These are phyloP conservation scores for Arctopsyche grandis DNA, from an alignment of 1,140 invertebrate species.

Conservation along the genomic window DNA sequence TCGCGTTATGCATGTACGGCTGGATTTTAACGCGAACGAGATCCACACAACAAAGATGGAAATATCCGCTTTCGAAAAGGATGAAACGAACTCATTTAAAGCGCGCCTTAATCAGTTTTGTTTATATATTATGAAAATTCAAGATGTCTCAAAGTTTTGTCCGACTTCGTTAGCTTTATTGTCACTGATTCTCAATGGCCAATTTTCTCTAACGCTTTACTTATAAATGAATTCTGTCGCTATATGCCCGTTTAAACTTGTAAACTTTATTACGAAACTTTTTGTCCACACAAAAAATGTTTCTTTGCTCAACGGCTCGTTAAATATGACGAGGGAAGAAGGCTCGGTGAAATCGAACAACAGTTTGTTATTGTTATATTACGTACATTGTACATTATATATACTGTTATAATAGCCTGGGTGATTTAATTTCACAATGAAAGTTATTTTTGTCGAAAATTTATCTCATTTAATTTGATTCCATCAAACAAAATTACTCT, in stretches of 20 bases:
- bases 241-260: not conserved
- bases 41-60: not conserved
- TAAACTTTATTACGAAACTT: not conserved
- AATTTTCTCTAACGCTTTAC: constrained; percentile 17
- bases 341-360: too few species aligned
- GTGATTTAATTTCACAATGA: too few species aligned
- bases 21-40: not conserved
- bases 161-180: not conserved
- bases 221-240: not conserved
- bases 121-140: constrained; percentile 3
- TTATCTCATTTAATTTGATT: too few species aligned
- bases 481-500: too few species aligned
- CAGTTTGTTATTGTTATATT: too few species aligned
- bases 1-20: not conserved
- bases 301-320: too few species aligned
- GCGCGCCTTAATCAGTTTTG: not conserved
- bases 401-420: too few species aligned
- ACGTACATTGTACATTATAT: too few species aligned
- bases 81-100: not conserved
- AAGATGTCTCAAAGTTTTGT: not conserved
- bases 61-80: not conserved
- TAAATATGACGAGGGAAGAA: too few species aligned
- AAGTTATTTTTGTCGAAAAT: too few species aligned
- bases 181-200: not conserved
- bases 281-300: not conserved